Base-by-base conservation (phyloP, 2,797 vertebrate genomes). In the Gallinago stenura region DNA sequence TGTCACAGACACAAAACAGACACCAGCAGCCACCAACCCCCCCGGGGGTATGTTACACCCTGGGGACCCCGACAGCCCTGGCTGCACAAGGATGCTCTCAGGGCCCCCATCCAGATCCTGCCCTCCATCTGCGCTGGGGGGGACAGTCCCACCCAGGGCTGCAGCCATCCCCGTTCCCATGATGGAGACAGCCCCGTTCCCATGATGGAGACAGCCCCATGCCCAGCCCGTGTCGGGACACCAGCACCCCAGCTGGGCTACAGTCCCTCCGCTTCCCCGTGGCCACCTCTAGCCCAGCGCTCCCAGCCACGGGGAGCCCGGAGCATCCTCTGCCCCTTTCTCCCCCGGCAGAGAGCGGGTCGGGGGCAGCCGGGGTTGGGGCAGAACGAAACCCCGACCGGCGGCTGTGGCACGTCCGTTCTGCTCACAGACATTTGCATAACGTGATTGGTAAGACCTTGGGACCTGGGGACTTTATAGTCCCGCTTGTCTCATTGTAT, bases 21-120 rank as follows among this genome's bases (percentile, higher is more conserved):
- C 53, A 8, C 45, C 54, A 19, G 35, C 48, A 57, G 17, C 48
- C 53, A 48, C 61, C 12, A 16, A 17, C 8, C 20, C 66, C 2
- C 3, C 12, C 10, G 16, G 33, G 77, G 57, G 16, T 0, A 3
- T 5, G 31, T 31, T 20, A 20, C 3, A 6, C 2, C 33, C 43
- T 6, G 15, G 25, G 46, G n/a, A 68, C 16, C 64, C 69, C 0
- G 0, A 21, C 1, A 20, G 4, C 22, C 14, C n/a, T 9, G 15
- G 12, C 70, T 25, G 53, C 68, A 13, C 2, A 33, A 12, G 33
- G 72, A 7, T 69, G 80, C 64, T 73, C 48, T 53, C 37, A 25
- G 33, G 39, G 2, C 6, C 14, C 6, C 39, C 26, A 20, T 3
- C 48, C 68, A 46, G 48, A 25, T 17, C 48, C 57, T 11, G 26